Conservation (phyloP, 2,888 invertebrate species). For the Plemyria rubiginata region DNA sequence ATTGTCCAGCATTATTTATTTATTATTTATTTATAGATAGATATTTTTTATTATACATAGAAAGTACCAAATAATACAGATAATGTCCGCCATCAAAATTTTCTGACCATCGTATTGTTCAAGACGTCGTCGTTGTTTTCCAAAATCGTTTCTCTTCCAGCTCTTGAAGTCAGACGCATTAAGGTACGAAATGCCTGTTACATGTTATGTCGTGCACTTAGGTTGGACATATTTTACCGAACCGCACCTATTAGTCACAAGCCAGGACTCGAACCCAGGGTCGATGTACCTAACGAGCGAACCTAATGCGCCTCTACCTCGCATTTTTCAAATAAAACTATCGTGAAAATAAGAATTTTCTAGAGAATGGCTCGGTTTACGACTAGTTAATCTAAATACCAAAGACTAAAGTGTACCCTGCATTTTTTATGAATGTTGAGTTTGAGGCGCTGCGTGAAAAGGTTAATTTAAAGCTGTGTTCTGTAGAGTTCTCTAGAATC, state of each 20-base stretch:
- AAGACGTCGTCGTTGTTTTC: slow-evolving; percentile 13
- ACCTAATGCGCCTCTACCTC: slow-evolving; percentile 68
- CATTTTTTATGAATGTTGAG: slow-evolving; percentile 6
- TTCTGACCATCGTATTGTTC: slow-evolving; percentile 1
- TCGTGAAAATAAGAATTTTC: slow-evolving; percentile 57
- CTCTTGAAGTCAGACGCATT: slow-evolving; percentile 42
- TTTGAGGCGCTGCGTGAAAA: slow-evolving; percentile 3
- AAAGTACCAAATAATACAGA: too few relatives aligned
- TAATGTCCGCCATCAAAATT: background rate
- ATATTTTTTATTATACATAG: too few relatives aligned
- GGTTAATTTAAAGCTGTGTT: slow-evolving; percentile 1
- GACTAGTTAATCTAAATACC: slow-evolving; percentile 14
- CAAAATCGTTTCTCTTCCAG: slow-evolving; percentile 26
- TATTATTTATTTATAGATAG: too few relatives aligned
- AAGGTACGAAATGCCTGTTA: slow-evolving; percentile 51
- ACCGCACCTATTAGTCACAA: slow-evolving; percentile 65
- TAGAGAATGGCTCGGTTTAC: slow-evolving; percentile 17
- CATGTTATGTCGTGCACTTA: slow-evolving; percentile 59
- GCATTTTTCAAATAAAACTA: slow-evolving; percentile 68
- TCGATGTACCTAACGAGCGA: slow-evolving; percentile 62
- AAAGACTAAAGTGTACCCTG: slow-evolving; percentile 5
- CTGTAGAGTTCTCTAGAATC: background rate
- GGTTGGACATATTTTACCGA: slow-evolving; percentile 61
- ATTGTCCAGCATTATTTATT: too few relatives aligned
- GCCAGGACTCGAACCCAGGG: slow-evolving; percentile 57